These are phyloP conservation scores for Damaliscus lunatus DNA, from an alignment of 2,113 vertebrate species.

Conservation along the genomic window DNA sequence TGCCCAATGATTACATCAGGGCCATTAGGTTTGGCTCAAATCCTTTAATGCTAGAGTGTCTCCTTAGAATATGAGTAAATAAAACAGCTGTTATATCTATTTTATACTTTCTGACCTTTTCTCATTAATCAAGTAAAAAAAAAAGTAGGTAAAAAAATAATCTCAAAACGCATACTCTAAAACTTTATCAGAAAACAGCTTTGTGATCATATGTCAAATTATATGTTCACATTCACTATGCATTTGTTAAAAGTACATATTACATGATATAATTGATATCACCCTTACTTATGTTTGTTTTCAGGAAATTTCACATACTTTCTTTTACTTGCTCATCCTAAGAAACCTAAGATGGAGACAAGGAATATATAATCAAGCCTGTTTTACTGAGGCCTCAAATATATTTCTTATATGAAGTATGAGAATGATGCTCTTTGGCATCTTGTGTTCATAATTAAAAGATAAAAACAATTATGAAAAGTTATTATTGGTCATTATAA, in stretches of 20 bases:
- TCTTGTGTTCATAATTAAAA: neutral
- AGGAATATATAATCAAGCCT: neutral
- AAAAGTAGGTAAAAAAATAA: neutral
- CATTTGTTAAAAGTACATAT: neutral
- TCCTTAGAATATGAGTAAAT: neutral
- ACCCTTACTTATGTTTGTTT: neutral
- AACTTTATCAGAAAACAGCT: neutral
- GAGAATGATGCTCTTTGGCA: neutral
- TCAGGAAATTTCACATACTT: neutral
- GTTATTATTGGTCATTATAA: neutral
- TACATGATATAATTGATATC: neutral
- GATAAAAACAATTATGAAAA: neutral
- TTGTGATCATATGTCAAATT: neutral
- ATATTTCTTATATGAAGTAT: slow-evolving; percentile 19
- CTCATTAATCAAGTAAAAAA: neutral
- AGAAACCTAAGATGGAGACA: neutral
- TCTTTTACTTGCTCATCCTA: neutral
- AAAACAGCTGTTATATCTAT: neutral
- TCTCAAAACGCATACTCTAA: neutral
- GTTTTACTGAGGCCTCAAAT: neutral
- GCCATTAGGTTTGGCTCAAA: neutral
- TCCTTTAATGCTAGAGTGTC: neutral
- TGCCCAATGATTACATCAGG: neutral
- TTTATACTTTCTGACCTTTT: neutral
- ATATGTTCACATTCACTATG: neutral